A percentile compares a stretch with the other conserved stretches of the same genome.
These are phyloP conservation scores for Orestias chungarensis DNA, from an alignment of 2,797 vertebrate genomes.

Conservation along the genomic window DNA sequence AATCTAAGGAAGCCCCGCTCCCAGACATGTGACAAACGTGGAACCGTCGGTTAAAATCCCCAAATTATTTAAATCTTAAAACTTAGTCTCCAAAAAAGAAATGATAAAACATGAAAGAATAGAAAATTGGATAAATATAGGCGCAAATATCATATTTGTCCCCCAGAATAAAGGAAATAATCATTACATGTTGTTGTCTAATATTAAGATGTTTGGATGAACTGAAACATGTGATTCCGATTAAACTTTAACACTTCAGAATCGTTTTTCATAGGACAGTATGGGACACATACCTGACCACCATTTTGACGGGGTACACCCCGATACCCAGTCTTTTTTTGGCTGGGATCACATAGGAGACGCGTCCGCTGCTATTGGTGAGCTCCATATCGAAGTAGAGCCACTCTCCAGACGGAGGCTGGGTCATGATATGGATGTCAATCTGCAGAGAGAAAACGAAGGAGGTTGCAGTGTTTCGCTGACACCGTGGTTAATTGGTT, in stretches of 20 bases:
- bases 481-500: neutral
- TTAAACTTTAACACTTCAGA: neutral
- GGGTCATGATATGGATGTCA: constrained; percentile 96
- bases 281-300: constrained; percentile 85
- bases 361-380: constrained; percentile 93
- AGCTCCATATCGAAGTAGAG: constrained; percentile 91
- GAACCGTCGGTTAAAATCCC: too few species aligned
- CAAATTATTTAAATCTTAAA: too few species aligned
- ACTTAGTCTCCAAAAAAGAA: too few species aligned
- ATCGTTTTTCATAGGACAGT: neutral
- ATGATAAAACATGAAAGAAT: too few species aligned
- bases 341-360: constrained; percentile 89
- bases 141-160: too few species aligned
- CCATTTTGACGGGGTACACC: constrained; percentile 97
- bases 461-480: neutral
- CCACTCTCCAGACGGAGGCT: constrained; percentile 96
- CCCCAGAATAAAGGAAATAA: too few species aligned
- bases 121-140: too few species aligned
- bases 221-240: too few species aligned
- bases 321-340: constrained; percentile 87
- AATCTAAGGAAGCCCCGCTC: too few species aligned
- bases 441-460: constrained; percentile 76
- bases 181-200: too few species aligned
- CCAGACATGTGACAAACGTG: too few species aligned
- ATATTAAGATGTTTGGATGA: too few species aligned